phyloP scores from a whole-genome alignment of 2,888 invertebrate species.

The Hyalella azteca region DNA sequence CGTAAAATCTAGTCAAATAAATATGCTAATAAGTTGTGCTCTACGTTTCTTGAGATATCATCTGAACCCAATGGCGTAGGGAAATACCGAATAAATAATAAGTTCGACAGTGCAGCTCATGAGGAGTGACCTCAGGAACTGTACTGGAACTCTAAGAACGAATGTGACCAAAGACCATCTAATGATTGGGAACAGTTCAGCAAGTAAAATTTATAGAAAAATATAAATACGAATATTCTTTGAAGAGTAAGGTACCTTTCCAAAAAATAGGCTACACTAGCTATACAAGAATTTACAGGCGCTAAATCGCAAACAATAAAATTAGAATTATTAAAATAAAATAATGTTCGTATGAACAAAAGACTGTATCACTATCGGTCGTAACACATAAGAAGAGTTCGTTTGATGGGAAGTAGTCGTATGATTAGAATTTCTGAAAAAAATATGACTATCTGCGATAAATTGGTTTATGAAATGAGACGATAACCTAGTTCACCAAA shows the following conservation, averaged over 20 bases:
- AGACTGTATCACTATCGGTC: constrained; percentile 13
- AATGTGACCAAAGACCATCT: neutral
- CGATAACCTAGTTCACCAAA: too few species aligned
- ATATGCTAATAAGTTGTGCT: constrained; percentile 7
- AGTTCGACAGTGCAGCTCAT: neutral
- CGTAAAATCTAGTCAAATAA: neutral
- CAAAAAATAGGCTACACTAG: constrained; percentile 24
- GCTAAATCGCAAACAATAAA: constrained; percentile 32
- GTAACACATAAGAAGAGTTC: too few species aligned
- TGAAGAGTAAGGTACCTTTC: neutral
- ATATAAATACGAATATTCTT: constrained; percentile 34
- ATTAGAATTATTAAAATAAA: constrained; percentile 19
- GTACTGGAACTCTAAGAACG: neutral
- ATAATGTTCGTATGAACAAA: constrained; percentile 16
- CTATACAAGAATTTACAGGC: constrained; percentile 23
- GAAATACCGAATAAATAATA: too few species aligned
- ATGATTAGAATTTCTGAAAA: too few species aligned
- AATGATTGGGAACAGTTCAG: constrained; percentile 16
- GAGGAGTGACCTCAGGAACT: neutral
- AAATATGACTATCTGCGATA: too few species aligned
- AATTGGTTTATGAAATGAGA: too few species aligned
- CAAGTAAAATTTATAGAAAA: constrained; percentile 23
- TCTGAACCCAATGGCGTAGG: neutral
- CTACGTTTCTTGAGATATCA: too few species aligned
- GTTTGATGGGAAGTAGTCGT: too few species aligned